Evolutionary conservation across 2,888 invertebrate species (phyloP), one percentile per base, ranked within the genome.

Genomic region (Lamellibrachia columna): DNA sequence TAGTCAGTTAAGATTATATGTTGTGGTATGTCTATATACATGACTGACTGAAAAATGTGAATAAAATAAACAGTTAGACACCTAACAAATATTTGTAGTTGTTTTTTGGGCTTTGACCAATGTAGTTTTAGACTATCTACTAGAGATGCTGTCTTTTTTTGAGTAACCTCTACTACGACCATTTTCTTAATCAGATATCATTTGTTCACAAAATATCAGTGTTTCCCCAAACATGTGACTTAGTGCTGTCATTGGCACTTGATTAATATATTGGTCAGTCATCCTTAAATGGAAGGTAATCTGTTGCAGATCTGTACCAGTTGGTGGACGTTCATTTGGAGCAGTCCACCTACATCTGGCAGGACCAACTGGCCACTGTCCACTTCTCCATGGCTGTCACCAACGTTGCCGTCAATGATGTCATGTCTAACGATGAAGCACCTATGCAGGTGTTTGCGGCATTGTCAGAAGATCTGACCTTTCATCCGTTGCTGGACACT

Each of bases 371-470:
- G 22, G 4, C 15, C 75, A 75, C 75, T 22, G 22, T 75, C 75
- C 75, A 75, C 75, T 75, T 75, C 75, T 75, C 75, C 15, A 75
- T 75, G 75, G n/a, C 75, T 75, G 75, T 75, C 75, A 75, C 75
- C 75, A 75, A 75, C 22, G 75, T 22, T 22, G 75, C 75, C 15
- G n/a, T 75, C 2, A n/a, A n/a, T 22, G 75, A 75, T n/a, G n/a
- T 75, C 75, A 6, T 22, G 22, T 22, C 75, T 1, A n/a, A 22
- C 22, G 75, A 75, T n/a, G n/a, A 0, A 75, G 75, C 22, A 4
- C 22, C 75, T 75, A 15, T 75, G 6, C 75, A 22, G 75, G 75
- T 75, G 75, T 22, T 22, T 11, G 75, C 75, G 4, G 75, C n/a
- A n/a, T 1, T 22, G 75, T 75, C 75, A 75, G 22, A 75, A 6